Conservation (phyloP, 92 coral and sea anemone species). For the Porites cylindrica region DNA sequence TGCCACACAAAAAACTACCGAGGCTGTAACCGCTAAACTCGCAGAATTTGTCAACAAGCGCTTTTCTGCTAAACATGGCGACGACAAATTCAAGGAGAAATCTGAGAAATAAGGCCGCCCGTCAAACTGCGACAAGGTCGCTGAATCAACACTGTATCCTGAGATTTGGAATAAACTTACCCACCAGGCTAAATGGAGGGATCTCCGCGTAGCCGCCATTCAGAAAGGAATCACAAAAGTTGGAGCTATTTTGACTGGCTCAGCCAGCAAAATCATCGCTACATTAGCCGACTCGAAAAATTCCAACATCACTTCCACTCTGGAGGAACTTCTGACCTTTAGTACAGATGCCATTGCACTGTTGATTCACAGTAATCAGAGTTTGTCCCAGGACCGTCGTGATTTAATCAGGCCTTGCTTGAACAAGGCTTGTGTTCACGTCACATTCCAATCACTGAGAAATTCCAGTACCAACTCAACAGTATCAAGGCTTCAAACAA, state of each 20-base stretch:
- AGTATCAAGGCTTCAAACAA: slow-evolving; percentile 38
- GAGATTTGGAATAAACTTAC: slow-evolving; percentile 26
- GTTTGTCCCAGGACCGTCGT: slow-evolving; percentile 46
- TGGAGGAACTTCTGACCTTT: slow-evolving; percentile 42
- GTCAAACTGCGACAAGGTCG: slow-evolving; percentile 56
- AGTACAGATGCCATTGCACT: slow-evolving; percentile 56
- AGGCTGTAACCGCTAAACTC: no score
- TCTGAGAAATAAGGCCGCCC: slow-evolving; percentile 56
- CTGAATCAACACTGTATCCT: no score
- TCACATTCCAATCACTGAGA: slow-evolving; percentile 48
- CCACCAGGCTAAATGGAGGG: background rate
- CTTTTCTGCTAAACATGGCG: slow-evolving; percentile 15
- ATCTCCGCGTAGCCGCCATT: no score
- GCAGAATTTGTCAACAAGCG: background rate
- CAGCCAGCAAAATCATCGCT: no score
- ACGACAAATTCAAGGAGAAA: slow-evolving; percentile 51
- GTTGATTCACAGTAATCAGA: slow-evolving; percentile 46
- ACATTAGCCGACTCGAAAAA: no score
- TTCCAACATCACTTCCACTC: background rate
- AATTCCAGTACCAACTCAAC: slow-evolving; percentile 41
- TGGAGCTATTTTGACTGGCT: no score
- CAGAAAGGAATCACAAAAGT: no score
- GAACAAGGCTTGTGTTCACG: slow-evolving; percentile 47
- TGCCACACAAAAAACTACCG: no score
- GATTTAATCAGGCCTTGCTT: slow-evolving; percentile 57